phyloP scores from a whole-genome alignment of 2,113 vertebrate species.

The Malaclemys terrapin region DNA sequence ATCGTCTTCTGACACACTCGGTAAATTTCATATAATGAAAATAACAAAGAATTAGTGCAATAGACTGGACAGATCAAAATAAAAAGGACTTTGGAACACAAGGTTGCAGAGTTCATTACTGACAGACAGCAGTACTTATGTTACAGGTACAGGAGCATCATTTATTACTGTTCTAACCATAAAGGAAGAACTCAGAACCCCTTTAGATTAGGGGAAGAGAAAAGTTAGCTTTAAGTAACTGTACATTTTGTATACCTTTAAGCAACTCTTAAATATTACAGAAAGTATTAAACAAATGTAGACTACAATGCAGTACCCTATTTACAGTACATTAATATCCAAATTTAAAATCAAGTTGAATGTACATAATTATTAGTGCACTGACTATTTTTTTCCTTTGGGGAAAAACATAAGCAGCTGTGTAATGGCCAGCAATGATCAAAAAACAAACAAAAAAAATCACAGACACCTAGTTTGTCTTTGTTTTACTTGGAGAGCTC shows the following conservation, averaged over 20 bases:
- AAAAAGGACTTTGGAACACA: conserved; percentile 84
- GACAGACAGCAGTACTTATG: conserved; percentile 80
- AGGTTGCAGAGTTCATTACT: conserved; percentile 81
- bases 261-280: conserved; percentile 92
- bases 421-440: conserved; percentile 75
- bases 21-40: conserved; percentile 88
- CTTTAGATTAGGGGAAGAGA: conserved; percentile 70
- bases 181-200: conserved; percentile 84
- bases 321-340: conserved; percentile 94
- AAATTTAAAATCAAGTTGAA: conserved; percentile 85
- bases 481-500: conserved; percentile 76
- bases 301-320: conserved; percentile 96
- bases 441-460: conserved; percentile 70
- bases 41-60: conserved; percentile 87
- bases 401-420: conserved; percentile 69
- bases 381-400: conserved; percentile 69
- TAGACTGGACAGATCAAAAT: conserved; percentile 83
- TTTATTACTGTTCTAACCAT: conserved; percentile 91
- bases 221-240: conserved; percentile 88
- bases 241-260: conserved; percentile 93
- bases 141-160: conserved; percentile 89
- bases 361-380: conserved; percentile 85
- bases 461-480: conserved; percentile 75
- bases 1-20: conserved; percentile 82
- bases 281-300: conserved; percentile 93